phyloP scores from a whole-genome alignment of 1,140 invertebrate species.

The Caerostris extrusa region DNA sequence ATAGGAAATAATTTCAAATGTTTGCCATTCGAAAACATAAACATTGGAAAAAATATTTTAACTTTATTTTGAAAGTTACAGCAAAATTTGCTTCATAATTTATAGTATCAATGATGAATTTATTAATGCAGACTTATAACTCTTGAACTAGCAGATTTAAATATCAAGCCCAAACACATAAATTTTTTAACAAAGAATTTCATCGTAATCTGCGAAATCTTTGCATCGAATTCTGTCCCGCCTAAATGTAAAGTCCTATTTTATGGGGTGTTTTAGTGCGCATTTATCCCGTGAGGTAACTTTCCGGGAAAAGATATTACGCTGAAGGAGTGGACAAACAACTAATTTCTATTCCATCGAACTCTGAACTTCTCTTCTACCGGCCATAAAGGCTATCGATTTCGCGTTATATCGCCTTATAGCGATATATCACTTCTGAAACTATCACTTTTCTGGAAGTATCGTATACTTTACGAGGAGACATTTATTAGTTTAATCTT shows the following conservation, averaged over 20 bases:
- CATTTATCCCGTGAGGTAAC: neutral
- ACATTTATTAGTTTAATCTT: conserved; percentile 33
- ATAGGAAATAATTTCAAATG: too few species aligned
- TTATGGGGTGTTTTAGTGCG: conserved; percentile 20
- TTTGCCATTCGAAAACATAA: too few species aligned
- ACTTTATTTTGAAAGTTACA: too few species aligned
- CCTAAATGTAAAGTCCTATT: conserved; percentile 6
- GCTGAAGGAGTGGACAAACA: neutral
- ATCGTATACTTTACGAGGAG: conserved; percentile 5
- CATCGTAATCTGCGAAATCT: neutral
- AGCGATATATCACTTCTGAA: conserved; percentile 18
- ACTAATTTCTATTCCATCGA: neutral
- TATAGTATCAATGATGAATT: too few species aligned
- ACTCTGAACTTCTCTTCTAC: neutral
- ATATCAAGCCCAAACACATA: neutral
- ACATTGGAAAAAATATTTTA: too few species aligned
- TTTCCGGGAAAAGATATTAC: neutral
- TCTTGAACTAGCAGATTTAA: neutral
- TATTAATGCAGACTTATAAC: too few species aligned
- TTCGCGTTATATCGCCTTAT: neutral
- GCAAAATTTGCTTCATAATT: too few species aligned
- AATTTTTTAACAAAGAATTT: neutral
- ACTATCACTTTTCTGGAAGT: neutral
- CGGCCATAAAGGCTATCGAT: conserved; percentile 2
- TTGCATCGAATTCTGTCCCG: neutral